Base-by-base conservation (phyloP, 1,140 invertebrate species). In the Zaprionus gabonicus region DNA sequence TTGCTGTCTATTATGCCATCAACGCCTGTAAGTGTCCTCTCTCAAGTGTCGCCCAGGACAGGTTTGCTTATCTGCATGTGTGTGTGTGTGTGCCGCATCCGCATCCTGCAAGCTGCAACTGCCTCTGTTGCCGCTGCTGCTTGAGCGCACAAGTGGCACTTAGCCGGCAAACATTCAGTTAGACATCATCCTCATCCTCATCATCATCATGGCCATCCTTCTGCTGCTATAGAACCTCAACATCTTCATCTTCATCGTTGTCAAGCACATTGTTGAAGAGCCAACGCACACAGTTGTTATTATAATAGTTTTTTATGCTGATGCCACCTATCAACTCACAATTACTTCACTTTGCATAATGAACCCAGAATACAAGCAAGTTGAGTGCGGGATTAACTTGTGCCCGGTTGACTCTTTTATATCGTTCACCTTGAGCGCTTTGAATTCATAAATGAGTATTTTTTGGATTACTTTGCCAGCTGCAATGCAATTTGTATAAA, bases 1-100 rank as follows among this genome's bases (percentile, higher is more conserved):
- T 90, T 90, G 85, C 85, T 80, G 85, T 90, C 85, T 85, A 90
- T 90, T 90, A 90, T 82, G 85, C 79, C 85, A 90, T 85, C 85
- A 90, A 90, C 85, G 85, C 85, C 76, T 77, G 70, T 57, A 63
- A 80, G 83, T 80, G 81, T 80, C 62, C 76, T 75, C 41, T 17
- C 67, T 88, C 71, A 80, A 85, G 81, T 82, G 79, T 58, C 81
- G 53, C 28, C 25, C 41, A 58, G 60, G 7, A 77, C 80, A 76
- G 73, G 72, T 80, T 80, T 71, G 60, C 71, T 69, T 74, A 78
- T 74, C 71, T 57, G 53, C 67, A 41, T 38, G 31, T 9, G 25
- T 71, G 31, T 67, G 76, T 49, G 62, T 81, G 60, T 60, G 9
- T 49, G 44, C 63, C 46, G 79, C 85, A 81, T 88, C 86, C 81